phyloP scores from a whole-genome alignment of 2,113 vertebrate species.

The Xiphophorus couchianus region DNA sequence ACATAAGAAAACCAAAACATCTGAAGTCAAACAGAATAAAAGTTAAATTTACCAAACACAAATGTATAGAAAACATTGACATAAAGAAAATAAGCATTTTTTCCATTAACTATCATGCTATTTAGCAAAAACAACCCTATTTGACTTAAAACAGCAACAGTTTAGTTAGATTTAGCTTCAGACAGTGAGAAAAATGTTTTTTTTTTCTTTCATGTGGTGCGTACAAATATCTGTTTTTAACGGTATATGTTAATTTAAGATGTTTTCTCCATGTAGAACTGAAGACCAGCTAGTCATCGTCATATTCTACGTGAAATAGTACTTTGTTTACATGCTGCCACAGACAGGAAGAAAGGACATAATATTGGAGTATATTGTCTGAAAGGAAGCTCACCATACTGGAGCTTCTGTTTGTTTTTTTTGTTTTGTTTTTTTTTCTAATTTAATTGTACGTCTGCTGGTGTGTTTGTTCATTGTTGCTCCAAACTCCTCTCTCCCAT shows the following conservation, averaged over 20 bases:
- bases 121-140: neutral
- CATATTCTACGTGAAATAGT: slow-evolving; percentile 6
- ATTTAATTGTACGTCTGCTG: slow-evolving; percentile 60
- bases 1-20: neutral
- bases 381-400: slow-evolving; percentile 30
- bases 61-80: neutral
- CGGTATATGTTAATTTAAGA: neutral
- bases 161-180: neutral
- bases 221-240: too few relatives aligned
- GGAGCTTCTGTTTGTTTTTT: slow-evolving; percentile 51
- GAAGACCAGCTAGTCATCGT: neutral
- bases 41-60: neutral
- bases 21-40: neutral
- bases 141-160: neutral
- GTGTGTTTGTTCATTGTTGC: slow-evolving; percentile 78
- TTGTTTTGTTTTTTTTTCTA: slow-evolving; percentile 42
- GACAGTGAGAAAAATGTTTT: neutral
- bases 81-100: neutral
- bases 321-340: slow-evolving; percentile 14
- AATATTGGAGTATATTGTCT: slow-evolving; percentile 33
- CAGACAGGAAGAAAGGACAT: slow-evolving; percentile 15
- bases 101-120: neutral
- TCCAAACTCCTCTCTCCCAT: slow-evolving; percentile 75
- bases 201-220: too few relatives aligned
- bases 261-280: neutral